A percentile compares a stretch with the other conserved stretches of the same genome.
These are phyloP conservation scores for Lypha dubia DNA, from an alignment of 2,888 invertebrate species.

Conservation along the genomic window DNA sequence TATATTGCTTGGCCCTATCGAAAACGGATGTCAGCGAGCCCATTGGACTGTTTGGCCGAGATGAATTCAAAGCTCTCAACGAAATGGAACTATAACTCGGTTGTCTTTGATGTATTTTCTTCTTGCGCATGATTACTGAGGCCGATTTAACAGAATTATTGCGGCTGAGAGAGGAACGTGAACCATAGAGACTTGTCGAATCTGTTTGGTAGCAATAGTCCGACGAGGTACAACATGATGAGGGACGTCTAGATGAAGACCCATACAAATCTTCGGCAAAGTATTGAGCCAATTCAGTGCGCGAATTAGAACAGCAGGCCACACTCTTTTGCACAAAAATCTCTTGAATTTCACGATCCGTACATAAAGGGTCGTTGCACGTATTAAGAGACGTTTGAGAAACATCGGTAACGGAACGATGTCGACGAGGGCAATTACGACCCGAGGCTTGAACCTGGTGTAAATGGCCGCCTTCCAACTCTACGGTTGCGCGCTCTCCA, in stretches of 20 bases:
- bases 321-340: conserved; percentile 80
- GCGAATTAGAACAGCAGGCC: conserved; percentile 79
- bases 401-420: conserved; percentile 82
- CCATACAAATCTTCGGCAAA: conserved; percentile 83
- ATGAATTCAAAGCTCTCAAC: conserved; percentile 81
- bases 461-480: conserved; percentile 70
- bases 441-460: conserved; percentile 76
- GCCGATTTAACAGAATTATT: conserved; percentile 83
- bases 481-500: conserved; percentile 66
- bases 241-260: conserved; percentile 79
- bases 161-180: conserved; percentile 82
- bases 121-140: conserved; percentile 80
- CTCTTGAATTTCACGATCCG: conserved; percentile 82
- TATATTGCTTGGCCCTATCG: conserved; percentile 80
- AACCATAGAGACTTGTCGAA: conserved; percentile 83
- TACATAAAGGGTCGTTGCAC: conserved; percentile 81
- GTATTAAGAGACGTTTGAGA: conserved; percentile 80
- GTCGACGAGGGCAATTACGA: conserved; percentile 79
- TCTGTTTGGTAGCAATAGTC: conserved; percentile 83
- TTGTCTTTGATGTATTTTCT: conserved; percentile 80
- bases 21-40: conserved; percentile 82
- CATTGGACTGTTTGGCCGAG: conserved; percentile 79
- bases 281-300: conserved; percentile 82
- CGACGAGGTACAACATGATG: conserved; percentile 83
- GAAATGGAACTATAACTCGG: conserved; percentile 82